phyloP scores from a whole-genome alignment of 1,140 invertebrate genomes.

The Venustaconcha ellipsiformis region DNA sequence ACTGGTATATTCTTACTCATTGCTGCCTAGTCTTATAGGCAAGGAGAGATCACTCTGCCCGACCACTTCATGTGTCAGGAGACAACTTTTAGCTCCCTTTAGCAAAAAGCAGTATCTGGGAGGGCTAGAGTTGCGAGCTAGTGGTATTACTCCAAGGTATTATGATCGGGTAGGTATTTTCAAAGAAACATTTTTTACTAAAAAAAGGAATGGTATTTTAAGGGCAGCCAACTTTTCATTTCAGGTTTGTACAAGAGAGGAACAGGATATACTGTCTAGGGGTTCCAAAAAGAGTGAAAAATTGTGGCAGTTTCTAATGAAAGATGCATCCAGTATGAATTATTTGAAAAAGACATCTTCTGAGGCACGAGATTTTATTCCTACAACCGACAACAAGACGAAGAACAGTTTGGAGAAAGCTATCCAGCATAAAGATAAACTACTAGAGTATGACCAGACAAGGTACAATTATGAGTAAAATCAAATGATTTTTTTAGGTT shows the following conservation, averaged over 20 bases:
- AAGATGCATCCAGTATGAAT: slow-evolving; percentile 59
- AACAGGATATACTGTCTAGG: slow-evolving; percentile 77
- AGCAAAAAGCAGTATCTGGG: no score
- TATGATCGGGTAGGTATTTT: no score
- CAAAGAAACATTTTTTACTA: no score
- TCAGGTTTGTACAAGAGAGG: slow-evolving; percentile 81
- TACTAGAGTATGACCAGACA: slow-evolving; percentile 89
- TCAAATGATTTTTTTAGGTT: no score
- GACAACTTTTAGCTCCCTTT: no score
- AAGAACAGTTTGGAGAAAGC: slow-evolving; percentile 75
- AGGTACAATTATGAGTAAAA: slow-evolving; percentile 71
- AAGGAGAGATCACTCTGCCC: no score
- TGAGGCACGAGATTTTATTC: slow-evolving; percentile 30
- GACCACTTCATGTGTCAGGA: no score
- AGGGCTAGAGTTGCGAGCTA: no score
- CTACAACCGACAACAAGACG: slow-evolving; percentile 25
- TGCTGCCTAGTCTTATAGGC: no score
- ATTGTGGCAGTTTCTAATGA: slow-evolving; percentile 79
- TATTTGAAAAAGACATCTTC: slow-evolving; percentile 31
- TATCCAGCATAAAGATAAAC: slow-evolving; percentile 82
- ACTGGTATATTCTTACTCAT: no score
- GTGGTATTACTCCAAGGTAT: no score
- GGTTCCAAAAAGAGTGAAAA: slow-evolving; percentile 79
- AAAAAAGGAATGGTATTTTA: neutral
- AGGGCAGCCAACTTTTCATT: neutral